Evolutionary conservation across 1,140 invertebrate genomes (phyloP).

Genomic region (Brachionus angularis): DNA sequence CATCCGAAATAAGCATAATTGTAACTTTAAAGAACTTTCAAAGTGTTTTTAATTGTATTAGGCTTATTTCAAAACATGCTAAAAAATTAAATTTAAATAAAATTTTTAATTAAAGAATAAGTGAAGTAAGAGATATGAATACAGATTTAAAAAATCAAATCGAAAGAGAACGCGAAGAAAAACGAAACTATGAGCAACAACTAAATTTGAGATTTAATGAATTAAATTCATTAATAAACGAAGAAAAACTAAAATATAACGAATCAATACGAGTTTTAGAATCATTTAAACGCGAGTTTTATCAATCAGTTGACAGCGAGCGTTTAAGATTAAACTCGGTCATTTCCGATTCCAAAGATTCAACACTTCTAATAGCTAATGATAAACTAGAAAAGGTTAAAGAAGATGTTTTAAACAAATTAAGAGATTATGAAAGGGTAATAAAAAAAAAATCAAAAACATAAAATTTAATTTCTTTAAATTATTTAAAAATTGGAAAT

Average conservation of each 20-base stretch:
- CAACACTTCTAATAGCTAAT: not conserved
- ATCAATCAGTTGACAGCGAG: not conserved
- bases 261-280: not conserved
- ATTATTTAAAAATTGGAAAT: not conserved
- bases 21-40: too few species aligned
- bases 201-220: not conserved
- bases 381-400: constrained; percentile 30
- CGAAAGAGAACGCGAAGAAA: constrained; percentile 2
- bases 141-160: constrained; percentile 9
- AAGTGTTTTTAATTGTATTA: too few species aligned
- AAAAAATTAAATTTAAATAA: too few species aligned
- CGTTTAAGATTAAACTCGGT: not conserved
- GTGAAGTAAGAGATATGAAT: constrained; percentile 8
- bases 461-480: not conserved
- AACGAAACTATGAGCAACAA: not conserved
- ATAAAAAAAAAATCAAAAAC: not conserved
- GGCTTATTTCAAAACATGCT: too few species aligned
- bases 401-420: not conserved
- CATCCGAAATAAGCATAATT: too few species aligned
- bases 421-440: constrained; percentile 13
- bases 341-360: constrained; percentile 4
- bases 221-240: not conserved
- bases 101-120: constrained; percentile 4
- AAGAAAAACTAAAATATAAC: constrained; percentile 5
- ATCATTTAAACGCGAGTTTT: not conserved